These are phyloP conservation scores for Lepus townsendii DNA, from an alignment of 2,797 vertebrate species.

Conservation along the genomic window DNA sequence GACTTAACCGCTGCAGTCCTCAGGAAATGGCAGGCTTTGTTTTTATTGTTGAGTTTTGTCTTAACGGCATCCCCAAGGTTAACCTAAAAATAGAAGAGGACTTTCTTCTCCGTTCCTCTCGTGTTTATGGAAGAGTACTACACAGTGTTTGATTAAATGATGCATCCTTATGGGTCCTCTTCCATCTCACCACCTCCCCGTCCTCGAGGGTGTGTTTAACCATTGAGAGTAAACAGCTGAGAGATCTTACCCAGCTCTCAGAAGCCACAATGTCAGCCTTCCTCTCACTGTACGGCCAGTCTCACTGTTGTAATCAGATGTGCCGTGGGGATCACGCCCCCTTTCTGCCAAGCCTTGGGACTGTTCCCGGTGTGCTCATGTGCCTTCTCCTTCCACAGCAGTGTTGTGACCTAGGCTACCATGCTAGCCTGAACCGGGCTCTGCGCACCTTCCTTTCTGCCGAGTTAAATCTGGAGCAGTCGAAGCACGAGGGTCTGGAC, in stretches of 20 bases:
- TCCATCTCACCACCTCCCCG: background rate
- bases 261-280: background rate
- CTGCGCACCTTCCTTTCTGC: conserved; percentile 98
- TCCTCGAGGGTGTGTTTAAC: background rate
- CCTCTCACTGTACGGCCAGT: background rate
- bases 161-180: background rate
- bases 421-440: conserved; percentile 96
- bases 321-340: background rate
- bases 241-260: background rate
- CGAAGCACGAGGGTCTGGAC: conserved; percentile 96
- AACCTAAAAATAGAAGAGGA: conserved; percentile 53
- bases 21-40: background rate
- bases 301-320: background rate
- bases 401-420: conserved; percentile 99
- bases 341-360: background rate
- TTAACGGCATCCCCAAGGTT: background rate
- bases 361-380: conserved; percentile 22
- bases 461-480: conserved; percentile 96
- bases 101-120: conserved; percentile 21
- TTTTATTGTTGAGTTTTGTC: conserved; percentile 63
- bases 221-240: background rate
- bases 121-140: background rate
- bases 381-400: conserved; percentile 88
- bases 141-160: background rate
- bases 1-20: conserved; percentile 17